Conservation (phyloP, 2,888 invertebrate genomes). For the Thecophora atra region DNA sequence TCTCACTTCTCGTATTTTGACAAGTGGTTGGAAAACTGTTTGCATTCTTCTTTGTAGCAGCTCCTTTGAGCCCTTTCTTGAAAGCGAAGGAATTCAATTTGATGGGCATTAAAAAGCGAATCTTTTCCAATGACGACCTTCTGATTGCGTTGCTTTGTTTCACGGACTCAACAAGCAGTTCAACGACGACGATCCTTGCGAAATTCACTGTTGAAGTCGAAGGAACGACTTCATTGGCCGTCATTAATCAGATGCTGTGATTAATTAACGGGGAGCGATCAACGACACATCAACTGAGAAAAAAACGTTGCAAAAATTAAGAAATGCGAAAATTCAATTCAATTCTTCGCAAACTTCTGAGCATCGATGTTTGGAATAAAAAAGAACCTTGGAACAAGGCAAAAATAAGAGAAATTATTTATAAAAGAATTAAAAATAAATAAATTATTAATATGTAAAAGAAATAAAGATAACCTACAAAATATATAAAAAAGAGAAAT, state of each 20-base stretch:
- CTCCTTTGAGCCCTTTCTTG: too few relatives aligned
- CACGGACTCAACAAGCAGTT: neutral
- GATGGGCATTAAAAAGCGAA: neutral
- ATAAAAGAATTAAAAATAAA: too few relatives aligned
- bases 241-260: conserved; percentile 17
- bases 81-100: neutral
- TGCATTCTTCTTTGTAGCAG: conserved; percentile 1
- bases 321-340: too few relatives aligned
- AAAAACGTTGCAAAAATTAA: too few relatives aligned
- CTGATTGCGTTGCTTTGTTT: conserved; percentile 18
- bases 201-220: neutral
- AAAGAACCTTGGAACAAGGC: too few relatives aligned
- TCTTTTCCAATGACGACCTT: conserved; percentile 17
- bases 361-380: too few relatives aligned
- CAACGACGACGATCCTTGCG: neutral
- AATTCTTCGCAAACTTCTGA: too few relatives aligned
- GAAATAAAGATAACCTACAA: too few relatives aligned
- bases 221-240: conserved; percentile 21
- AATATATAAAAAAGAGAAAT: too few relatives aligned
- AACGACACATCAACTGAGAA: conserved; percentile 3
- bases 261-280: neutral
- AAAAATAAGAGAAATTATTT: too few relatives aligned
- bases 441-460: too few relatives aligned
- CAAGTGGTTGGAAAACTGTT: conserved; percentile 26
- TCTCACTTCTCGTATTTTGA: conserved; percentile 23